phyloP scores from a whole-genome alignment of 2,888 invertebrate genomes.

The Plebejus melissa region DNA sequence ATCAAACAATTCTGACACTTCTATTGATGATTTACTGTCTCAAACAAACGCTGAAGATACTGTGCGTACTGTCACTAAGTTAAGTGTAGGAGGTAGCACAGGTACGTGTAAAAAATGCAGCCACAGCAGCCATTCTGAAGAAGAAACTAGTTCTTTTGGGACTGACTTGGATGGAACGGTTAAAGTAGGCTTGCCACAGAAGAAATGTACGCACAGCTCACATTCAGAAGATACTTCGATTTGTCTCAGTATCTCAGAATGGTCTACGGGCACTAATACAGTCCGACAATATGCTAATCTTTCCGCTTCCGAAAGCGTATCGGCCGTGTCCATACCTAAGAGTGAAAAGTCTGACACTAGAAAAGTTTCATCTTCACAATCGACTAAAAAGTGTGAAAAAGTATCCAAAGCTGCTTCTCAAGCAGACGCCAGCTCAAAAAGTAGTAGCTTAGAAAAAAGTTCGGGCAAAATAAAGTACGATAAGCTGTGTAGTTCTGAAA shows the following conservation, averaged over 20 bases:
- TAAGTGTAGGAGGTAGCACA: conserved; percentile 69
- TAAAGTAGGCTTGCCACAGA: conserved; percentile 86
- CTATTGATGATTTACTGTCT: conserved; percentile 80
- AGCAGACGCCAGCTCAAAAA: conserved; percentile 77
- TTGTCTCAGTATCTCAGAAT: conserved; percentile 91
- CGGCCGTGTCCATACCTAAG: conserved; percentile 79
- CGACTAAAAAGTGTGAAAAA: conserved; percentile 74
- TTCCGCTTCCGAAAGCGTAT: conserved; percentile 83
- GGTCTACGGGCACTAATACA: conserved; percentile 92
- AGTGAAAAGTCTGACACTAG: conserved; percentile 81
- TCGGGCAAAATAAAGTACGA: conserved; percentile 78
- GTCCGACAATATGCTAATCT: conserved; percentile 89
- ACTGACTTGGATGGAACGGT: conserved; percentile 91
- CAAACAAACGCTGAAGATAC: conserved; percentile 80
- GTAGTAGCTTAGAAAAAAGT: conserved; percentile 79
- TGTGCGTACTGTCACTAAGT: conserved; percentile 69
- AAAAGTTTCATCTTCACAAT: conserved; percentile 79
- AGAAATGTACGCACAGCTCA: conserved; percentile 89
- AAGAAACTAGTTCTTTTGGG: conserved; percentile 86
- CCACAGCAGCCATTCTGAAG: conserved; percentile 86
- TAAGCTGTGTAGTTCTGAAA: conserved; percentile 81
- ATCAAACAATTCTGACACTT: conserved; percentile 82
- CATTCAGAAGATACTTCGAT: conserved; percentile 93
- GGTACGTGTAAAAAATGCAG: conserved; percentile 81
- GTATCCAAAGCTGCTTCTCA: conserved; percentile 63